Conservation (phyloP, 2,797 vertebrate species). For the Rhabdomys pumilio region DNA sequence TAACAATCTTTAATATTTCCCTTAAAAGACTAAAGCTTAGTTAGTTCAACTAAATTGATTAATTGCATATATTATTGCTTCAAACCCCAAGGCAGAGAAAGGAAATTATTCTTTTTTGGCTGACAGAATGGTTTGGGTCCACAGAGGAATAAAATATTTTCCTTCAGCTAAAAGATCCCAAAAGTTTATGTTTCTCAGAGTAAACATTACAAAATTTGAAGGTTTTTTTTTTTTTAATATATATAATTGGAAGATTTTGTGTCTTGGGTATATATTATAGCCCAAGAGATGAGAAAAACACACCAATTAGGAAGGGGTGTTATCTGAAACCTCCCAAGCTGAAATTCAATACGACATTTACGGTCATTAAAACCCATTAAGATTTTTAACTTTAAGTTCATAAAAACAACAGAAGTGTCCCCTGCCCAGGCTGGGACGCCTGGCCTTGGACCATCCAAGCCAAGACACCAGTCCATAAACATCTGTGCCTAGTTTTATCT, state of each 20-base stretch:
- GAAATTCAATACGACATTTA: conserved; percentile 52
- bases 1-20: conserved; percentile 39
- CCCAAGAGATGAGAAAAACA: conserved; percentile 54
- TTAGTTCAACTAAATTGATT: conserved; percentile 49
- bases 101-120: conserved; percentile 36
- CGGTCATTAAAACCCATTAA: conserved; percentile 68
- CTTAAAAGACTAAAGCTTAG: conserved; percentile 34
- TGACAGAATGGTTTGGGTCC: neutral
- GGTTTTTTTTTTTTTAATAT: neutral
- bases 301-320: conserved; percentile 31
- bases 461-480: conserved; percentile 61
- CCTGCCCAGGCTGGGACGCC: neutral
- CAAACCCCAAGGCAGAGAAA: conserved; percentile 58
- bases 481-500: conserved; percentile 34
- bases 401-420: conserved; percentile 19
- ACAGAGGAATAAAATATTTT: neutral
- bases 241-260: conserved; percentile 48
- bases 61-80: conserved; percentile 55
- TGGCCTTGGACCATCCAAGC: conserved; percentile 43
- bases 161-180: neutral
- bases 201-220: conserved; percentile 47
- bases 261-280: neutral
- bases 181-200: conserved; percentile 42
- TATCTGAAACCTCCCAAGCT: conserved; percentile 54
- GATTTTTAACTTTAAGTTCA: conserved; percentile 64